Evolutionary conservation across 2,797 vertebrate species (phyloP).

Genomic region (Cynodonichthys magdalenae): DNA sequence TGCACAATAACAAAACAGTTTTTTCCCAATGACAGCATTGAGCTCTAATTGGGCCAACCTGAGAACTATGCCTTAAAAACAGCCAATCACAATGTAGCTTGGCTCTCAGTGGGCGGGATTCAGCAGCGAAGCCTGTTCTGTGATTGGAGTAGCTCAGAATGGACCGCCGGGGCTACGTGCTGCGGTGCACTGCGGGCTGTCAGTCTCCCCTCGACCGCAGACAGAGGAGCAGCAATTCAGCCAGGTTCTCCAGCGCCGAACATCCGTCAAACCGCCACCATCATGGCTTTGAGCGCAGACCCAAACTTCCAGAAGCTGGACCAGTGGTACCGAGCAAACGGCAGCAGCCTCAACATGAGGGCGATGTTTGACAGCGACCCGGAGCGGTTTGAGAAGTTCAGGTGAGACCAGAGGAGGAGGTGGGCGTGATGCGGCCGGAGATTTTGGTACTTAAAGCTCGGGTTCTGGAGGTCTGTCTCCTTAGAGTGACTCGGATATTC

Average conservation of each 20-base stretch:
- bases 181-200: background rate
- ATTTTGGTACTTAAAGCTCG: too few relatives aligned
- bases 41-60: too few relatives aligned
- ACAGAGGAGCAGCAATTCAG: background rate
- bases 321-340: conserved; percentile 80
- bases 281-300: conserved; percentile 81
- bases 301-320: conserved; percentile 83
- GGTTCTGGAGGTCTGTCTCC: background rate
- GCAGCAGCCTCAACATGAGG: conserved; percentile 81
- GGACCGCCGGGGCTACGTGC: too few relatives aligned
- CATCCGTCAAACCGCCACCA: conserved; percentile 26
- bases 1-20: too few relatives aligned
- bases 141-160: conserved; percentile 9
- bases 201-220: background rate
- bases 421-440: background rate
- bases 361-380: conserved; percentile 83
- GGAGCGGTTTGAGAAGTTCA: conserved; percentile 86
- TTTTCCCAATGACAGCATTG: too few relatives aligned
- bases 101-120: background rate
- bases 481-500: background rate
- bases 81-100: conserved; percentile 2
- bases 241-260: background rate
- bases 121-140: background rate
- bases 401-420: conserved; percentile 59
- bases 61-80: too few relatives aligned